Evolutionary conservation across 2,113 vertebrate genomes (phyloP), one percentile per base, ranked within the genome.

Genomic region (Poeciliopsis turrubarensis): DNA sequence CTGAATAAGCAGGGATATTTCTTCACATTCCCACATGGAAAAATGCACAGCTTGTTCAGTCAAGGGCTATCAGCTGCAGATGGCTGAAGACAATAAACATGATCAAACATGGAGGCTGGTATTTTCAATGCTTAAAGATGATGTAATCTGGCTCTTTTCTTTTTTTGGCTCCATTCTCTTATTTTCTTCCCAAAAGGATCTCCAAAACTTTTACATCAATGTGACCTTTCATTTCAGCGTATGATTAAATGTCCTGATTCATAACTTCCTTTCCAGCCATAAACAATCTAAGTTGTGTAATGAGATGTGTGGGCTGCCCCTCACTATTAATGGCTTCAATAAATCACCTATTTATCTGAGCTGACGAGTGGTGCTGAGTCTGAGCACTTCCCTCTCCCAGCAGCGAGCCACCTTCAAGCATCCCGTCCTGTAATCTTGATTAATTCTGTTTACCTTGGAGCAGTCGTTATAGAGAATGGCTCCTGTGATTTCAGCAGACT

Each of bases 61-160:
- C 92, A 88, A 88, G 89, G 90, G 89, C 89, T 92, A 92, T 93
- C 91, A 75, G 89, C 82, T 78, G 91, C 93, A 93, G 92, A 94
- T 92, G 91, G 90, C 80, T 92, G 90, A 72, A 91, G 93, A 93
- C 90, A 92, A 91, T 93, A 89, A 92, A 92, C 91, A 90, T 65
- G 87, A 90, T 93, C 84, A 91, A 92, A 94, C 90, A 91, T 65
- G 85, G 85, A 73, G 85, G 90, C 70, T 89, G 78, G 68, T 81
- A 74, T 77, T 85, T 79, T 68, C 27, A 47, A 10, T 5, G 65
- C 60, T 72, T 86, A 77, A 83, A 47, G 70, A 72, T 31, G 41
- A 81, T 31, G 60, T 69, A 64, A 9, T 54, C 12, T 6, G 1
- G 25, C 17, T 27, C 17, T 32, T 41, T 41, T 15, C 14, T 8